Base-by-base conservation (phyloP, 2,113 vertebrate genomes). In the Smithornis capensis region DNA sequence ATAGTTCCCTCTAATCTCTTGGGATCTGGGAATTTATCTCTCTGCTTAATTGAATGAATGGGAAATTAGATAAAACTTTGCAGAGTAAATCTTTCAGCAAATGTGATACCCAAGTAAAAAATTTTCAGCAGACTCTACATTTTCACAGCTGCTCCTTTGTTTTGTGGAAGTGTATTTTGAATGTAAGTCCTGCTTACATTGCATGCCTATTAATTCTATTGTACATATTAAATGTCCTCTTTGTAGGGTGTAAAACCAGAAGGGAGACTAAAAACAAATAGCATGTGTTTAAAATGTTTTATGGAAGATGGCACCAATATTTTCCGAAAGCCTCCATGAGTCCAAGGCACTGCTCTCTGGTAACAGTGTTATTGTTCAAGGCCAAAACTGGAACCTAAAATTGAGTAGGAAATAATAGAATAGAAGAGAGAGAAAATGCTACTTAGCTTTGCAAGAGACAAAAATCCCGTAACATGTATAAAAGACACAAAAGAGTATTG, bases 1-100 rank as follows among this genome's bases (percentile, higher is more conserved):
- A 80, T 71, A 94, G 94, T 96, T 97, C 87, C 90, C 80, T 44
- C 73, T 80, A 77, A 90, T 91, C 96, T 95, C 95, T 65, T 64
- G 96, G 93, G 96, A 97, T 94, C 94, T 60, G 70, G 57, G 87
- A 81, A 94, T 94, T 97, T 96, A 97, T 97, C 97, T 97, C 96
- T 89, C 94, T 82, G 95, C 95, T 97, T 97, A 97, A 97, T 97
- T 97, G 96, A 97, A 97, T 96, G 97, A 97, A 97, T 97, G 96
- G 95, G 95, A 95, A 97, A 97, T 97, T 96, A 97, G 96, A 96
- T 97, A 97, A 97, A 97, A 97, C 96, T 97, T 97, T 97, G 89
- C 97, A 97, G 96, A 97, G 96, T 94, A 97, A 97, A 97, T 97
- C 97, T 97, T 97, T 97, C n/a, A 95, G 97, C 84, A 97, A 97